Base-by-base conservation (phyloP, 2,797 vertebrate species). In the Arrhamphus sclerolepis region DNA sequence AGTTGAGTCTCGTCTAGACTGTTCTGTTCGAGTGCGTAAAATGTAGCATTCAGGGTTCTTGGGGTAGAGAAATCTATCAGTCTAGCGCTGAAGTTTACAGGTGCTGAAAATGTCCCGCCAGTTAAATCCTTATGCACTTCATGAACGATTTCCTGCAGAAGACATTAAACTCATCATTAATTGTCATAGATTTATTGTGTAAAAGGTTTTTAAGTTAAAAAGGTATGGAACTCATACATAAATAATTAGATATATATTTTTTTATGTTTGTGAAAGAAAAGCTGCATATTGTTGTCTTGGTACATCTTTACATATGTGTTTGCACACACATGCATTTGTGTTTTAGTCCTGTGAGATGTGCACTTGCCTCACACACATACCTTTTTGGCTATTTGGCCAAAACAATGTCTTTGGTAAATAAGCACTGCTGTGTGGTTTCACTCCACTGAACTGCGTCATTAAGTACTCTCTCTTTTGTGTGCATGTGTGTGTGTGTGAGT, bases 381-480 rank as follows among this genome's bases (percentile, higher is more conserved):
- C 57, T 72, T 80, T 75, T 67, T 62, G 77, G 54, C 72, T 58
- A 69, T 87, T 85, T 77, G 87, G 46, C 46, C 34, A 59, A 62
- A 71, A 73, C 69, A 77, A 60, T 74, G 73, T 62, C 56, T 77
- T 68, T 71, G 76, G 71, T 83, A 86, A 90, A 90, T 77, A 81
- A 77, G 69, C 75, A 65, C 49, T 20, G 52, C 73, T 77, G 54
- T 72, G 58, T 51, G 63, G 84, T 78, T 75, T 77, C 83, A 67
- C 61, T 85, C 73, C 70, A 82, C 1, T 87, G 81, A 84, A 44
- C 87, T 78, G 76, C 77, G 78, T 86, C 76, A 86, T 87, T 89
- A 86, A 82, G 70, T 74, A 75, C 29, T 72, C 51, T 78, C 66
- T 54, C 48, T 46, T 63, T 28, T 44, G 9, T 61, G 21, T 31